phyloP scores from a whole-genome alignment of 2,113 vertebrate genomes.

The Tenebrosternarchus preto region DNA sequence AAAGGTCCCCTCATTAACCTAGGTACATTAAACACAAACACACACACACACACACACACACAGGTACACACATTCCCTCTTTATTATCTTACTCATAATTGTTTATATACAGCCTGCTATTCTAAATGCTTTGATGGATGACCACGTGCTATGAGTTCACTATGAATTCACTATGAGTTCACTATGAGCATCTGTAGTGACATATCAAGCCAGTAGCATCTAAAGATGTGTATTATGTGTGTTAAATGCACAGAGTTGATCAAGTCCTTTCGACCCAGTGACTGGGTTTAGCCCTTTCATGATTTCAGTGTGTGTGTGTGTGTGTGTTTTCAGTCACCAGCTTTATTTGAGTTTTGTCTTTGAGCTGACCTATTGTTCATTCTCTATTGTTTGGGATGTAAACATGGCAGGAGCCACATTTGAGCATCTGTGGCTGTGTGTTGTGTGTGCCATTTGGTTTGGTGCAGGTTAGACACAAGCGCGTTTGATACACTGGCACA shows the following conservation, averaged over 20 bases:
- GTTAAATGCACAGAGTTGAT: background rate
- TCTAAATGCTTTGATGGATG: background rate
- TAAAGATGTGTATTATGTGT: background rate
- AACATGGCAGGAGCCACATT: no score
- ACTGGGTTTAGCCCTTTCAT: background rate
- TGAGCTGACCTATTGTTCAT: conserved; percentile 1
- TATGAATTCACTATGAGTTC: no score
- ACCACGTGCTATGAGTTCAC: no score
- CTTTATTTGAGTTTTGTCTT: background rate
- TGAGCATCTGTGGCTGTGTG: conserved; percentile 19
- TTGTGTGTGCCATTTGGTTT: conserved; percentile 14
- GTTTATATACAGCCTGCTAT: background rate
- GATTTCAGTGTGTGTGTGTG: background rate
- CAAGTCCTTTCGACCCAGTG: background rate
- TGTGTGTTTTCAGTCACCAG: conserved; percentile 18
- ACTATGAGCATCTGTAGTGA: background rate
- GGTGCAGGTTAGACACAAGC: conserved; percentile 14
- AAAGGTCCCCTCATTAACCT: no score
- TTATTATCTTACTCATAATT: background rate
- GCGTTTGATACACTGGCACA: background rate
- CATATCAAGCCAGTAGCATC: background rate
- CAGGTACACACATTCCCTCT: background rate
- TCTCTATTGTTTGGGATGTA: conserved; percentile 33
- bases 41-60: no score
- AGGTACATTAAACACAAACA: no score